Evolutionary conservation across 2,797 vertebrate species (phyloP).

Genomic region (Muscicapa comitata): DNA sequence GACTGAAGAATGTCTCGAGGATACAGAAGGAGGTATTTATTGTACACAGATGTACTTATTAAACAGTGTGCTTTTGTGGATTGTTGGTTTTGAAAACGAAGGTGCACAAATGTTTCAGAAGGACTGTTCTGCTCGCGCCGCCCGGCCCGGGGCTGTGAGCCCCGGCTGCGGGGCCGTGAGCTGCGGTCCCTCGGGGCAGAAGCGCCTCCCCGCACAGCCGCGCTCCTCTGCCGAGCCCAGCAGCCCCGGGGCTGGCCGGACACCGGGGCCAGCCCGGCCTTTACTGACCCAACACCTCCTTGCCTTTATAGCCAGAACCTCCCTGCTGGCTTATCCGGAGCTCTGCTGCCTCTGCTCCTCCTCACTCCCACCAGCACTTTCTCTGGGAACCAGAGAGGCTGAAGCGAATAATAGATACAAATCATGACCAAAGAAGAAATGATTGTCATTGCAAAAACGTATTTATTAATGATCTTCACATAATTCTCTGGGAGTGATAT

Average conservation of each 20-base stretch:
- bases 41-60: neutral
- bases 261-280: neutral
- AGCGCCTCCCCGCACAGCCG: fast-evolving
- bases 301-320: neutral
- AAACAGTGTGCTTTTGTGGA: neutral
- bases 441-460: conserved; percentile 52
- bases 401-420: conserved; percentile 23
- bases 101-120: neutral
- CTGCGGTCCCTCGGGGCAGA: neutral
- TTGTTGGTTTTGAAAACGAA: neutral
- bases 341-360: neutral
- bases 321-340: neutral
- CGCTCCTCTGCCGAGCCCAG: no score
- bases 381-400: neutral
- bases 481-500: conserved; percentile 51
- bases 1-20: neutral
- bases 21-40: neutral
- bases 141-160: neutral
- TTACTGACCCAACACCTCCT: fast-evolving
- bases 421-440: conserved; percentile 51
- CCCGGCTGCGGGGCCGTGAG: no score
- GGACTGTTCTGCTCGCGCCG: neutral
- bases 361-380: neutral
- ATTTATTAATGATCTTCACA: conserved; percentile 63
- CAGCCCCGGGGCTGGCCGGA: no score